phyloP scores from a whole-genome alignment of 2,888 invertebrate genomes.

The Lycocerus yunnanus region DNA sequence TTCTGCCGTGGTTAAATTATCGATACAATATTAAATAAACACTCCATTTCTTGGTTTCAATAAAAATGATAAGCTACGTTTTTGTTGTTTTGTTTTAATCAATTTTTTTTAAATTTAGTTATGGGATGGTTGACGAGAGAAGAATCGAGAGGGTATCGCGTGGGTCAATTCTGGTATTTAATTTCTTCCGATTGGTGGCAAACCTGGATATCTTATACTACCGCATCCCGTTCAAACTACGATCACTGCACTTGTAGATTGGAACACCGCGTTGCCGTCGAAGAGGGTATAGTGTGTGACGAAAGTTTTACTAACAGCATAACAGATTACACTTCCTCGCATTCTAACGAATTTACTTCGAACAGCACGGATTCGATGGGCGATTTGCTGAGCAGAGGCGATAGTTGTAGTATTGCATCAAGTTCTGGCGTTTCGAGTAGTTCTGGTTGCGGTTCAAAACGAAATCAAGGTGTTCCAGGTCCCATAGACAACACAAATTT shows the following conservation, averaged over 20 bases:
- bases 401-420: conserved; percentile 59
- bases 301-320: conserved; percentile 68
- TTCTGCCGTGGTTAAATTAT: no score
- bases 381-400: conserved; percentile 63
- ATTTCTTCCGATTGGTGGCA: conserved; percentile 88
- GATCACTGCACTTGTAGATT: conserved; percentile 57
- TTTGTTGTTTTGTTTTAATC: background rate
- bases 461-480: conserved; percentile 60
- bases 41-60: no score
- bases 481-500: conserved; percentile 78
- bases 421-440: conserved; percentile 67
- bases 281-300: conserved; percentile 70
- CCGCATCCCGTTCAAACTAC: conserved; percentile 46
- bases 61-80: no score
- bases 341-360: conserved; percentile 52
- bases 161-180: conserved; percentile 90
- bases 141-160: conserved; percentile 72
- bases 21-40: no score
- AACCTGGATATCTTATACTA: conserved; percentile 76
- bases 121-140: conserved; percentile 83
- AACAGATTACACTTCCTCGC: conserved; percentile 51
- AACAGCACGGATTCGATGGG: conserved; percentile 66
- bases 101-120: conserved; percentile 54
- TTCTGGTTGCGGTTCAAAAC: conserved; percentile 59
- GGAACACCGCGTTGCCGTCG: conserved; percentile 53